A percentile compares a stretch with the other conserved stretches of the same genome.
Conservation (phyloP, 2,888 invertebrate genomes). For the Philopedon plagiatum region DNA sequence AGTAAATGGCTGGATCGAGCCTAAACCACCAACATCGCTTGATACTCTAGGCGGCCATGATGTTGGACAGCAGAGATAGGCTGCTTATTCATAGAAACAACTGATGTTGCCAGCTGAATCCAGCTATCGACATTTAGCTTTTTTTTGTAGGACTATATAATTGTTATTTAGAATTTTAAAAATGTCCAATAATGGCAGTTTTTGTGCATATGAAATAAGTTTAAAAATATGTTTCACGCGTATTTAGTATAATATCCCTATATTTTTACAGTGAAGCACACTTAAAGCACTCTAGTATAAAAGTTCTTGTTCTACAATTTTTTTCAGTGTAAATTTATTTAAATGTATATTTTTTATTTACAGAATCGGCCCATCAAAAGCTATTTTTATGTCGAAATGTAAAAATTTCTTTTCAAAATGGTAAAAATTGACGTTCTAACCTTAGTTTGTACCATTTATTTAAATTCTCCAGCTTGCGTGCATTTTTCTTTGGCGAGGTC, state of each 20-base stretch:
- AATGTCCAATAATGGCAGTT: conserved; percentile 2
- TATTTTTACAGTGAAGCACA: conserved; percentile 12
- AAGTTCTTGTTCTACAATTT: background rate
- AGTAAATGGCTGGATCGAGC: too few species aligned
- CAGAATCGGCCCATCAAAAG: background rate
- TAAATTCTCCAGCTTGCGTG: background rate
- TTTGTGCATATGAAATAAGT: background rate
- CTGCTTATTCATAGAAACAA: too few species aligned
- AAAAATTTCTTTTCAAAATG: conserved; percentile 1
- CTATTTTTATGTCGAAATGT: background rate
- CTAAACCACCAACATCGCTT: too few species aligned
- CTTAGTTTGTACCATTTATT: conserved; percentile 5
- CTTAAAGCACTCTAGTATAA: background rate
- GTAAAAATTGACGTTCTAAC: conserved; percentile 16
- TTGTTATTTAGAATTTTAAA: background rate
- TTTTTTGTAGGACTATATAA: background rate
- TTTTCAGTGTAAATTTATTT: background rate
- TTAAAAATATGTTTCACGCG: background rate
- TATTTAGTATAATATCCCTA: background rate
- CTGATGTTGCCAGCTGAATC: too few species aligned
- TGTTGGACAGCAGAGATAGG: too few species aligned
- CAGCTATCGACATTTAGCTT: too few species aligned
- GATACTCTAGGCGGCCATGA: too few species aligned
- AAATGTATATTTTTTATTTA: background rate
- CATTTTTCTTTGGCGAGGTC: background rate